Conservation (phyloP, 2,797 vertebrate species). For the Enteromius thamalakanensis region DNA sequence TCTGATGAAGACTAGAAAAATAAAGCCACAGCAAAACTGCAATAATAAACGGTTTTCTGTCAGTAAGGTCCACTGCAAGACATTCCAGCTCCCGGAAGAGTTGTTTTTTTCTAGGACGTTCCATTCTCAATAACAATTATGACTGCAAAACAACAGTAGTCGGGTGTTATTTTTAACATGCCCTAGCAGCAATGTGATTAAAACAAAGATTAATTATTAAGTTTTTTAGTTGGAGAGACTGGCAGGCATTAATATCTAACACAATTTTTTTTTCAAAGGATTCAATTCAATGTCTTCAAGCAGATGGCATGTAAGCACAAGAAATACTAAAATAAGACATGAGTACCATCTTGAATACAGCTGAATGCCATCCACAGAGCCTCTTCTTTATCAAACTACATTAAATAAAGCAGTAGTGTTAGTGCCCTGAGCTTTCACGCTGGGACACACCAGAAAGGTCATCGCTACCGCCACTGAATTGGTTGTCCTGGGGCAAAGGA, state of each 20-base stretch:
- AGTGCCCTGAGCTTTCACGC: constrained; percentile 53
- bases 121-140: neutral
- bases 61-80: neutral
- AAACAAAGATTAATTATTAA: neutral
- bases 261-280: neutral
- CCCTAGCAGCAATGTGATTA: neutral
- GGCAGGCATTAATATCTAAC: neutral
- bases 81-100: neutral
- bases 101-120: neutral
- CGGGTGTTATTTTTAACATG: neutral
- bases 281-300: neutral
- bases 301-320: constrained; percentile 5
- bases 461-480: constrained; percentile 56
- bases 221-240: neutral
- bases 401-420: constrained; percentile 32
- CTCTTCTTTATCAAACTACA: neutral
- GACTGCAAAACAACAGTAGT: constrained; percentile 1
- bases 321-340: constrained; percentile 6
- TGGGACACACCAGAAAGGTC: constrained; percentile 63
- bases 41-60: neutral
- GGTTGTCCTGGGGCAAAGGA: constrained; percentile 50
- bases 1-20: neutral
- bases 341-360: constrained; percentile 7
- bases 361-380: neutral
- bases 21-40: neutral